Conservation (phyloP, 2,888 invertebrate genomes). For the Empis livida region DNA sequence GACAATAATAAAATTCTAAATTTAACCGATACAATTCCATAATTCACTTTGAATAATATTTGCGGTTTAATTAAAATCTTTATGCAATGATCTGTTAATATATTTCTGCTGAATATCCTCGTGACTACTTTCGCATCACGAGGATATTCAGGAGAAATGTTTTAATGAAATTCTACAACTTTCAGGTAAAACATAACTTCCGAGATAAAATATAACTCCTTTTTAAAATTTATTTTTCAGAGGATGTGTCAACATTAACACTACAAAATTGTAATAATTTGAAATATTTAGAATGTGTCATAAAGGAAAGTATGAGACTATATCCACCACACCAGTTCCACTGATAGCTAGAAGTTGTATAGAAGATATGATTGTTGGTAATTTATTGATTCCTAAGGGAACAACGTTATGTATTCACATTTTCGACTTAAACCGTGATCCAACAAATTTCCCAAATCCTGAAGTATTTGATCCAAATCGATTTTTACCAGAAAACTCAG, state of each 20-base stretch:
- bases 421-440: constrained; percentile 51
- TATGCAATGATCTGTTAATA: not conserved
- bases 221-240: constrained; percentile 14
- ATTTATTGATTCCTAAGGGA: constrained; percentile 37
- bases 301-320: constrained; percentile 44
- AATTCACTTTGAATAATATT: constrained; percentile 50
- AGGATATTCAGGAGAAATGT: constrained; percentile 37
- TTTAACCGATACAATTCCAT: constrained; percentile 43
- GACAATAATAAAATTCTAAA: constrained; percentile 23
- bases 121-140: constrained; percentile 36
- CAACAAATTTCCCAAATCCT: constrained; percentile 49
- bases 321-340: constrained; percentile 42
- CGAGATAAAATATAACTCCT: constrained; percentile 12
- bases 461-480: constrained; percentile 43
- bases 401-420: constrained; percentile 42
- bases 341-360: constrained; percentile 33
- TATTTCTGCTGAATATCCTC: not conserved
- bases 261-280: constrained; percentile 22
- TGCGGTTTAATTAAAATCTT: constrained; percentile 40
- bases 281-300: constrained; percentile 41
- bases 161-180: constrained; percentile 35
- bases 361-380: constrained; percentile 22
- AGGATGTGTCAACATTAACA: constrained; percentile 14
- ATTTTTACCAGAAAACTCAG: constrained; percentile 47
- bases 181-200: constrained; percentile 19